Evolutionary conservation across 2,797 vertebrate species (phyloP).

Genomic region (Prunella strophiata): DNA sequence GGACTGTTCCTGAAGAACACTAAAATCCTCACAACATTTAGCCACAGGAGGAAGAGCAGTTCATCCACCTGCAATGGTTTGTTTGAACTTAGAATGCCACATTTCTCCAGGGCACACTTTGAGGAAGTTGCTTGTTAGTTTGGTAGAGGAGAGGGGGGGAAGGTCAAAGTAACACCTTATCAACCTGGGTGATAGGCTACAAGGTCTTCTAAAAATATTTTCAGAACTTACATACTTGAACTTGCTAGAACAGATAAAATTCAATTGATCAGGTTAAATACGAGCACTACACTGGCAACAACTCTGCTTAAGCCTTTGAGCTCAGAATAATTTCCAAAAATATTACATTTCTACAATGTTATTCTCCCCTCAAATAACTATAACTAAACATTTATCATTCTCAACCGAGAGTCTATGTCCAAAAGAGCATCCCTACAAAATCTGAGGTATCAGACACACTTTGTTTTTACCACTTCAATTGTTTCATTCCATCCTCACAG

Average conservation of each 20-base stretch:
- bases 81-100: not conserved
- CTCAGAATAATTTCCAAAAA: not conserved
- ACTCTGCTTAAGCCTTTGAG: not conserved
- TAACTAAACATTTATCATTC: not conserved
- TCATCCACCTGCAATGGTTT: not conserved
- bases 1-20: not conserved
- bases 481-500: not conserved
- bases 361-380: not conserved
- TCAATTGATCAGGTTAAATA: not conserved
- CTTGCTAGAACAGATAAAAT: not conserved
- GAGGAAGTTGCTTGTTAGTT: not conserved
- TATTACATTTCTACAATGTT: not conserved
- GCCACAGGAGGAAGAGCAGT: not conserved
- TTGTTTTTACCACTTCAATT: not conserved
- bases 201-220: not conserved
- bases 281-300: not conserved
- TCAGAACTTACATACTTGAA: not conserved
- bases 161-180: conserved; percentile 6
- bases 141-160: not conserved
- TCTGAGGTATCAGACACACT: not conserved
- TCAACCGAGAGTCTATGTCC: not conserved
- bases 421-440: not conserved
- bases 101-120: not conserved
- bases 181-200: not conserved
- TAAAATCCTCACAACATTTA: not conserved